These are phyloP conservation scores for Drosophila nr. perissopoda DNA, from an alignment of 2,888 invertebrate genomes.

Conservation along the genomic window DNA sequence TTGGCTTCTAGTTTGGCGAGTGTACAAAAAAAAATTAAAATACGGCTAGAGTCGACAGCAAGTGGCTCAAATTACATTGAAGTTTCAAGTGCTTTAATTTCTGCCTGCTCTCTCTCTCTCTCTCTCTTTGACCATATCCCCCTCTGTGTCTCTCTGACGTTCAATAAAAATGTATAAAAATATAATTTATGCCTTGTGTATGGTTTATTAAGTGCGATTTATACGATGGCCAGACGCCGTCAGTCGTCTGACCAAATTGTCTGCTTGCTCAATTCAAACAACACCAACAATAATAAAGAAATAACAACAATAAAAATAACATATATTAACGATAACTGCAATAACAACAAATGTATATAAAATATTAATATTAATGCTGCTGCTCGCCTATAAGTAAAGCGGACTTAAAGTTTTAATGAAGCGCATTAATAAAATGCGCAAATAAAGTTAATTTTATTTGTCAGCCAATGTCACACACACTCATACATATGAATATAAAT, in stretches of 20 bases:
- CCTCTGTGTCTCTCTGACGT: slow-evolving; percentile 11
- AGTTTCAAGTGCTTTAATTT: slow-evolving; percentile 75
- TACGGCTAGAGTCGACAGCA: slow-evolving; percentile 23
- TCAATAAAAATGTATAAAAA: slow-evolving; percentile 61
- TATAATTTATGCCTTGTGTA: slow-evolving; percentile 72
- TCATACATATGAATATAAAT: not conserved
- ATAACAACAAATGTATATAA: slow-evolving; percentile 20
- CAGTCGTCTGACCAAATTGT: slow-evolving; percentile 51
- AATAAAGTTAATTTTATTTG: slow-evolving; percentile 77
- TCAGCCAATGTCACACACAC: slow-evolving; percentile 30
- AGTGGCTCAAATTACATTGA: slow-evolving; percentile 68
- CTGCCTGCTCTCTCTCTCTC: not conserved
- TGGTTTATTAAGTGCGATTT: slow-evolving; percentile 79
- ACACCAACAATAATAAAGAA: slow-evolving; percentile 26
- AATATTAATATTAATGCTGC: slow-evolving; percentile 64
- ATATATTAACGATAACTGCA: slow-evolving; percentile 13
- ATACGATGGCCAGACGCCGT: slow-evolving; percentile 69
- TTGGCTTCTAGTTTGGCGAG: slow-evolving; percentile 34
- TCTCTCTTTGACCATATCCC: not conserved
- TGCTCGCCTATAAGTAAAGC: slow-evolving; percentile 64
- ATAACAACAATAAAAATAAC: not conserved
- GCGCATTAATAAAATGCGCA: slow-evolving; percentile 77
- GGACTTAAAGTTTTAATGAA: slow-evolving; percentile 78
- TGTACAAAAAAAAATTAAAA: slow-evolving; percentile 34
- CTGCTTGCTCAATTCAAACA: slow-evolving; percentile 42